Conservation (phyloP, 2,888 invertebrate genomes). For the Cataglyphis albicans region DNA sequence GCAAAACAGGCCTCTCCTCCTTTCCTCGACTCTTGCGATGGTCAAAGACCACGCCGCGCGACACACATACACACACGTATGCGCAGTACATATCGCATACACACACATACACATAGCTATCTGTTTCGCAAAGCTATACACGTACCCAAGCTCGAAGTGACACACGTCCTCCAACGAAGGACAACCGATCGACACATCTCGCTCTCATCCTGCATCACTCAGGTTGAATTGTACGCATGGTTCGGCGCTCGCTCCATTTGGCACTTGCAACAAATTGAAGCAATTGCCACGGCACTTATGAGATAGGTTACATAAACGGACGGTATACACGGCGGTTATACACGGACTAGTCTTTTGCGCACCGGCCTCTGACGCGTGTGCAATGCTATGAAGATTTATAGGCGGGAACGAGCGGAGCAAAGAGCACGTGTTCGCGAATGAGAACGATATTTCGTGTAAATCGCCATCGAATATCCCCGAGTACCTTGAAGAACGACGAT, state of each 20-base stretch:
- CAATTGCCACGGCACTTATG: constrained; percentile 67
- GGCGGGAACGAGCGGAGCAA: not conserved
- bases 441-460: constrained; percentile 28
- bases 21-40: constrained; percentile 40
- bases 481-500: not conserved
- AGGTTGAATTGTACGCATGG: constrained; percentile 49
- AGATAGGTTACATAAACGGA: constrained; percentile 72
- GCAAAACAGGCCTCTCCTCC: constrained; percentile 66
- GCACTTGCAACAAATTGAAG: constrained; percentile 66
- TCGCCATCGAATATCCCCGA: not conserved
- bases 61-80: not conserved
- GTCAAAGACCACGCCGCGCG: constrained; percentile 40
- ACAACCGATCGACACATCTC: constrained; percentile 34
- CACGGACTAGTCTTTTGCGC: constrained; percentile 48
- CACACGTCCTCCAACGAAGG: constrained; percentile 33
- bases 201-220: constrained; percentile 56
- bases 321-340: constrained; percentile 31
- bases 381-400: not conserved
- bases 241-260: constrained; percentile 42
- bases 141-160: not conserved
- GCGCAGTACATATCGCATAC: too few species aligned
- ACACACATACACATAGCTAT: not conserved
- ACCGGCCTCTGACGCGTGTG: constrained; percentile 29
- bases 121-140: constrained; percentile 42
- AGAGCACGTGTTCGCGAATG: constrained; percentile 27